Evolutionary conservation across 2,113 vertebrate species (phyloP).

Genomic region (Malurus melanocephalus): DNA sequence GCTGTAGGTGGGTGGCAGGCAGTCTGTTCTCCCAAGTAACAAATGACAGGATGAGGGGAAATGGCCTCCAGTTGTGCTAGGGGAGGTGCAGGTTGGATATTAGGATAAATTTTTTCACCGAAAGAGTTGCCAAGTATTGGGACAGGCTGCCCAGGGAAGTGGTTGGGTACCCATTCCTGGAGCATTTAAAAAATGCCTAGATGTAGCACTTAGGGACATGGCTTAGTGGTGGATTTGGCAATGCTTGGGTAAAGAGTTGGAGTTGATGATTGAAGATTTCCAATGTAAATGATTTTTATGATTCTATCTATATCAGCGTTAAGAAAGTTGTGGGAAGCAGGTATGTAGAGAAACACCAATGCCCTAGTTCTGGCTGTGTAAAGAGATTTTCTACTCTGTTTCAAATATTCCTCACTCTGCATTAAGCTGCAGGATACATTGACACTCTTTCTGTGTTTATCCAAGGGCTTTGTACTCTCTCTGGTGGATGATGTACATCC

Average conservation of each 20-base stretch:
- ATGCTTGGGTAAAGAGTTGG: background rate
- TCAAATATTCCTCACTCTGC: background rate
- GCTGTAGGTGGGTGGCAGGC: background rate
- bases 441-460: background rate
- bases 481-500: background rate
- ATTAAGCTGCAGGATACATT: background rate
- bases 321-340: background rate
- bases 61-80: background rate
- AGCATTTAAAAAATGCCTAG: rapidly evolving
- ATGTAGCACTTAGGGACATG: too few species aligned
- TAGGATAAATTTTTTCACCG: background rate
- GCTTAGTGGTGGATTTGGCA: background rate
- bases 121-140: background rate
- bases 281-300: background rate
- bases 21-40: background rate
- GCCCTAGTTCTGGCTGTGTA: background rate
- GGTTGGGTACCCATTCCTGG: background rate
- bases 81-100: background rate
- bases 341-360: background rate
- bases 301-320: background rate
- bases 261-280: background rate
- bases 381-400: background rate
- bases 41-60: background rate
- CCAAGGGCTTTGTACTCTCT: background rate
- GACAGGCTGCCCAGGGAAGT: background rate